phyloP scores from a whole-genome alignment of 1,140 invertebrate species.

The Zaprionus kolodkinae region DNA sequence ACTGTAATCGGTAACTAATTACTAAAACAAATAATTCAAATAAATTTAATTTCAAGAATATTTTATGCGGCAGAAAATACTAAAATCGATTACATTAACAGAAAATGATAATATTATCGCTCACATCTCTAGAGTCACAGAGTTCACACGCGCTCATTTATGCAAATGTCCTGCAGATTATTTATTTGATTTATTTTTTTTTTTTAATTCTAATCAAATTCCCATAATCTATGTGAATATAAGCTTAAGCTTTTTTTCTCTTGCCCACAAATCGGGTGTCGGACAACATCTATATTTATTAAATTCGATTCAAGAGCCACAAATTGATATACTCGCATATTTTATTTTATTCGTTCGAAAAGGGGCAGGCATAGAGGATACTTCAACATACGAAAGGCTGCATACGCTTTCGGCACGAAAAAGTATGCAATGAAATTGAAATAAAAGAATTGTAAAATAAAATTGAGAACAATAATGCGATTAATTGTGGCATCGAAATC shows the following conservation, averaged over 20 bases:
- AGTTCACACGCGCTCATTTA: too few relatives aligned
- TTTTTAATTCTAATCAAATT: neutral
- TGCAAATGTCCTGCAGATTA: too few relatives aligned
- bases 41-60: too few relatives aligned
- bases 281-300: neutral
- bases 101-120: too few relatives aligned
- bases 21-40: too few relatives aligned
- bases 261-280: neutral
- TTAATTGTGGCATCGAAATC: neutral
- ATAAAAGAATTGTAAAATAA: neutral
- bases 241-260: neutral
- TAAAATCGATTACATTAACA: too few relatives aligned
- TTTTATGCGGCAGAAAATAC: too few relatives aligned
- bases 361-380: neutral
- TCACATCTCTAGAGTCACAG: too few relatives aligned
- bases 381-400: neutral
- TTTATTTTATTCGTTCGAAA: neutral
- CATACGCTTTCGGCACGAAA: neutral
- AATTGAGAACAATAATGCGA: neutral
- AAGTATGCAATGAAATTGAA: neutral
- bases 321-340: slow-evolving; percentile 4
- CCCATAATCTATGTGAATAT: neutral
- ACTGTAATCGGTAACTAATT: too few relatives aligned
- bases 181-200: neutral
- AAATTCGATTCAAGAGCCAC: neutral